These are phyloP conservation scores for Pimpla rufipes DNA, from an alignment of 2,888 invertebrate genomes.

Conservation along the genomic window DNA sequence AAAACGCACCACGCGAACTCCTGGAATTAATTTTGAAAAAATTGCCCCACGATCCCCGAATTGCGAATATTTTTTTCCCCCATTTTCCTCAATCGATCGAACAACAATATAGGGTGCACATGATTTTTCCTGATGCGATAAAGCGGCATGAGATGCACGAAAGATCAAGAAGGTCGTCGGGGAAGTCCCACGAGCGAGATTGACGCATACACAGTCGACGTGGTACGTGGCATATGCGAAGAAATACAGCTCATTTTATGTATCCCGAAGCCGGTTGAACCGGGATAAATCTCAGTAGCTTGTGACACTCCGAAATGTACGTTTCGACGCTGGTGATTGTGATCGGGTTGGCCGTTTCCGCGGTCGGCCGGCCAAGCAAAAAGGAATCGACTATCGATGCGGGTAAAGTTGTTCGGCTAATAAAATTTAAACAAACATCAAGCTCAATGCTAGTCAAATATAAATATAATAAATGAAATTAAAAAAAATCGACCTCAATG, in stretches of 20 bases:
- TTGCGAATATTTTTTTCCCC: background rate
- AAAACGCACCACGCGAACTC: too few species aligned
- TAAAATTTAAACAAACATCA: background rate
- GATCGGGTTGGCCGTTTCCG: slow-evolving; percentile 8
- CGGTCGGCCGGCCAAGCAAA: background rate
- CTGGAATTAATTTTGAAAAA: background rate
- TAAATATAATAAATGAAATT: too few species aligned
- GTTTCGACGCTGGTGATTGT: slow-evolving; percentile 10
- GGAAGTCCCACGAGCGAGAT: slow-evolving; percentile 21
- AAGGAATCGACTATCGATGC: slow-evolving; percentile 13
- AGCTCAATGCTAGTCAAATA: too few species aligned
- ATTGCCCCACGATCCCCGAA: background rate
- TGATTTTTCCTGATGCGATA: background rate
- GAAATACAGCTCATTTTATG: background rate
- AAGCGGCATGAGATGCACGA: background rate
- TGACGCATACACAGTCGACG: background rate
- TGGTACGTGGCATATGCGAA: background rate
- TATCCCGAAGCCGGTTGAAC: background rate
- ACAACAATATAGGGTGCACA: background rate
- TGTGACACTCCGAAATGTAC: slow-evolving; percentile 38
- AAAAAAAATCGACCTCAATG: too few species aligned
- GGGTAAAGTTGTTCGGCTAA: slow-evolving; percentile 21
- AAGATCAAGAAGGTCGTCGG: background rate
- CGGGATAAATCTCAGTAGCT: slow-evolving; percentile 26
- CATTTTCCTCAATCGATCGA: background rate